Conservation (phyloP, 1,140 invertebrate species). For the Pristionchus pacificus region DNA sequence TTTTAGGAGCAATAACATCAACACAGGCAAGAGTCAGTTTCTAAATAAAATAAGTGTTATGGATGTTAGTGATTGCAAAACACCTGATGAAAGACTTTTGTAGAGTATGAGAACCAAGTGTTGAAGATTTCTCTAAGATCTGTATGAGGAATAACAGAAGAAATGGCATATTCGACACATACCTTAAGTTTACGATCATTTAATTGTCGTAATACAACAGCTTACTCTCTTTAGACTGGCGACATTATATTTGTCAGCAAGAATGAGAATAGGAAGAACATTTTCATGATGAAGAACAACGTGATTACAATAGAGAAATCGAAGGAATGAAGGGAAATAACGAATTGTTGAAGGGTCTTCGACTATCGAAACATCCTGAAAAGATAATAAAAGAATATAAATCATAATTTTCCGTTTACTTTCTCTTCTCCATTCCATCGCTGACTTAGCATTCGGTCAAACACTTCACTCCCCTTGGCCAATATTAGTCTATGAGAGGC, state of each 20-base stretch:
- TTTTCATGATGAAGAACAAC: slow-evolving; percentile 59
- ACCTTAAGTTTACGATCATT: too few relatives aligned
- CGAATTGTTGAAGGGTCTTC: slow-evolving; percentile 58
- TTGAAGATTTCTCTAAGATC: slow-evolving; percentile 61
- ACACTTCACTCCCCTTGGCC: slow-evolving; percentile 59
- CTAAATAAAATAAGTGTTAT: not conserved
- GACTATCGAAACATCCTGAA: slow-evolving; percentile 58
- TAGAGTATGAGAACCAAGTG: slow-evolving; percentile 62
- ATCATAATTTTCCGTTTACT: slow-evolving; percentile 26
- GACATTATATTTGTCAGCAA: slow-evolving; percentile 62
- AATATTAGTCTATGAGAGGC: slow-evolving; percentile 60
- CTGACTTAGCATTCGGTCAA: slow-evolving; percentile 61
- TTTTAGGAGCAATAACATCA: slow-evolving; percentile 7
- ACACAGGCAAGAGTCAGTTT: not conserved
- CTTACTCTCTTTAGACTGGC: slow-evolving; percentile 57
- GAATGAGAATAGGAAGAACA: slow-evolving; percentile 58
- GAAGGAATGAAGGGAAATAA: slow-evolving; percentile 59
- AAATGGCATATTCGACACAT: slow-evolving; percentile 60
- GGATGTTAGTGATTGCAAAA: not conserved
- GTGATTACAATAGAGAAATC: slow-evolving; percentile 60
- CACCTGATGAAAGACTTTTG: slow-evolving; percentile 59
- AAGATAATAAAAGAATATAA: not conserved
- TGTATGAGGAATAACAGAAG: slow-evolving; percentile 59
- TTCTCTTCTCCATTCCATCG: slow-evolving; percentile 58
- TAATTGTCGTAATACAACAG: too few relatives aligned